These are phyloP conservation scores for Cotesia chilonis DNA, from an alignment of 1,140 invertebrate species.

Conservation along the genomic window DNA sequence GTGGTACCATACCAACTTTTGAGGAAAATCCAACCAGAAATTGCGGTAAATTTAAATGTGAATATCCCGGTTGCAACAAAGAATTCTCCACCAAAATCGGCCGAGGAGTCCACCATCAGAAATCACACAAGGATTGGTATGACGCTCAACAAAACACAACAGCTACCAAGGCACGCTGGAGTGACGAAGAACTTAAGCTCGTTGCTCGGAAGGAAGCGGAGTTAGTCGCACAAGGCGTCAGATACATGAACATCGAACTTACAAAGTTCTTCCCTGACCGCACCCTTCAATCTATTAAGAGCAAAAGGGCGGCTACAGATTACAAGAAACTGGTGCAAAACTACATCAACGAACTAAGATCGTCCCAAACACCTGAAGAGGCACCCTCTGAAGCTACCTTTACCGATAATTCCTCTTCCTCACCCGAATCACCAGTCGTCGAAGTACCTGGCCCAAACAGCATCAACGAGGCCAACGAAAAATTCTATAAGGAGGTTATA, in stretches of 20 bases:
- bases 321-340: not conserved
- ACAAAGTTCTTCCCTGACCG: conserved; percentile 6
- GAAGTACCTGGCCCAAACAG: no score
- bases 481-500: no score
- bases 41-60: conserved; percentile 8
- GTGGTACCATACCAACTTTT: no score
- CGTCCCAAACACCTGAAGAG: no score
- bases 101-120: conserved; percentile 24
- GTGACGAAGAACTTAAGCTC: conserved; percentile 10
- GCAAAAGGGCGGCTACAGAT: conserved; percentile 11
- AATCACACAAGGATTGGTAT: conserved; percentile 36
- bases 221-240: not conserved
- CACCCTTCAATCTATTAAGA: conserved; percentile 25
- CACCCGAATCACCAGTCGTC: no score
- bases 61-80: conserved; percentile 18
- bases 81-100: conserved; percentile 22
- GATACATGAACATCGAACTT: conserved; percentile 26
- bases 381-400: no score
- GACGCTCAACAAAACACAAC: conserved; percentile 20
- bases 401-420: no score
- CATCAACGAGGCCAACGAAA: no score
- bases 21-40: no score
- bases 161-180: conserved; percentile 19
- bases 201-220: conserved; percentile 31
- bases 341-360: no score